phyloP scores from a whole-genome alignment of 2,888 invertebrate species.

The Digitonthophagus gazella region DNA sequence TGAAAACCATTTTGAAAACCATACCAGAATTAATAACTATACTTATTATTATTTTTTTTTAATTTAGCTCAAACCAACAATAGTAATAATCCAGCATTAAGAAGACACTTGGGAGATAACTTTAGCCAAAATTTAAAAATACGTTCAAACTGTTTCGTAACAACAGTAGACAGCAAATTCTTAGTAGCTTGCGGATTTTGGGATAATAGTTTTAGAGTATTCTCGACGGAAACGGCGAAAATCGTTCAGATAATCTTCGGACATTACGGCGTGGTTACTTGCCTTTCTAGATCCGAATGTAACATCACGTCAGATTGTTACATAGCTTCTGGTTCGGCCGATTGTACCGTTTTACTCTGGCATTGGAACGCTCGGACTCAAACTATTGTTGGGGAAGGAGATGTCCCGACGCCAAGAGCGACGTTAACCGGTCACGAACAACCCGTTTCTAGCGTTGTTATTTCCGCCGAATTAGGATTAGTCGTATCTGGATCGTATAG shows the following conservation, averaged over 20 bases:
- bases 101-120: slow-evolving; percentile 94
- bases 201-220: slow-evolving; percentile 98
- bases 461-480: slow-evolving; percentile 96
- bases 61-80: slow-evolving; percentile 69
- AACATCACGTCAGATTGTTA: slow-evolving; percentile 99
- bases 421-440: slow-evolving; percentile 98
- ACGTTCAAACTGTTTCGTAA: slow-evolving; percentile 93
- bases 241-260: slow-evolving; percentile 98
- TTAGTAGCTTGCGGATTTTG: slow-evolving; percentile 98
- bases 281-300: slow-evolving; percentile 95
- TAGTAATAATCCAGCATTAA: slow-evolving; percentile 70
- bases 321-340: slow-evolving; percentile 95
- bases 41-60: slow-evolving; percentile 12
- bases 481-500: slow-evolving; percentile 90
- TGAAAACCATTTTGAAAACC: neutral
- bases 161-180: slow-evolving; percentile 95
- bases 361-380: slow-evolving; percentile 98
- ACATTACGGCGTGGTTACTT: slow-evolving; percentile 98
- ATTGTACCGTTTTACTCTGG: slow-evolving; percentile 98
- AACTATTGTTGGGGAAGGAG: slow-evolving; percentile 95
- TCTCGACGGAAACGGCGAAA: slow-evolving; percentile 95
- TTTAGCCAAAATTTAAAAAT: slow-evolving; percentile 96
- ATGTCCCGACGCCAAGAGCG: slow-evolving; percentile 92
- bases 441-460: slow-evolving; percentile 91
- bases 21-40: no score